Evolutionary conservation across 2,113 vertebrate species (phyloP), one percentile per base, ranked within the genome.

Genomic region (Alouatta palliata): DNA sequence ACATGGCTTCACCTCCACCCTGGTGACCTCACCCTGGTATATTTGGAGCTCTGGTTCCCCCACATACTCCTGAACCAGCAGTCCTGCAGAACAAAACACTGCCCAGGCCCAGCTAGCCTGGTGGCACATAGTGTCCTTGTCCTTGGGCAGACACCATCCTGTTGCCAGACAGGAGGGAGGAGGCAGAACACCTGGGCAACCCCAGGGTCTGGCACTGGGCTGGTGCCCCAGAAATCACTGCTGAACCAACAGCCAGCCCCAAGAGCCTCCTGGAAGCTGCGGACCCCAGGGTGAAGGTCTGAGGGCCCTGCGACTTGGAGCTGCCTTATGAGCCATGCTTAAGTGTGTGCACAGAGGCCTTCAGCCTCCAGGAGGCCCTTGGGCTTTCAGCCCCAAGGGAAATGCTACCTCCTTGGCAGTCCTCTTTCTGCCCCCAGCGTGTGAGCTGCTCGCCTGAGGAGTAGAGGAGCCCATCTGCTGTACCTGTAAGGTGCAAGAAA

Each of bases 91-190:
- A 49, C 4, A 2, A 25, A 66, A 83, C 11, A 11, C 85, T 90
- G 79, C 66, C 37, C 32, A 30, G 56, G 52, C 21, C 80, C 14
- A 19, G n/a, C 21, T 6, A 45, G 83, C 80, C 90, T 52, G 37
- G 90, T n/a, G 25, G 94, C 75, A 97, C 97, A 93, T 23, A 56
- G 47, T 91, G 90, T 97, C 92, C 94, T 96, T 93, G 94, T 98
- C 95, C 87, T 97, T 64, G 92, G 82, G 43, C 52, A 91, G 92
- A 91, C 0, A 0, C 54, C 52, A 8, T 95, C 83, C 84, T 66
- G 71, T 75, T 84, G 37, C 83, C 79, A 96, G 94, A 71, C 3
- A 47, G 37, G 49, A 88, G 75, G 32, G 49, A 79, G 58, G 14
- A 56, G 32, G 58, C 70, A 93, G 35, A 96, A 97, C 83, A 97